Evolutionary conservation across 2,797 vertebrate genomes (phyloP), one percentile per base, ranked within the genome.

Genomic region (Adrianichthys oophorus): DNA sequence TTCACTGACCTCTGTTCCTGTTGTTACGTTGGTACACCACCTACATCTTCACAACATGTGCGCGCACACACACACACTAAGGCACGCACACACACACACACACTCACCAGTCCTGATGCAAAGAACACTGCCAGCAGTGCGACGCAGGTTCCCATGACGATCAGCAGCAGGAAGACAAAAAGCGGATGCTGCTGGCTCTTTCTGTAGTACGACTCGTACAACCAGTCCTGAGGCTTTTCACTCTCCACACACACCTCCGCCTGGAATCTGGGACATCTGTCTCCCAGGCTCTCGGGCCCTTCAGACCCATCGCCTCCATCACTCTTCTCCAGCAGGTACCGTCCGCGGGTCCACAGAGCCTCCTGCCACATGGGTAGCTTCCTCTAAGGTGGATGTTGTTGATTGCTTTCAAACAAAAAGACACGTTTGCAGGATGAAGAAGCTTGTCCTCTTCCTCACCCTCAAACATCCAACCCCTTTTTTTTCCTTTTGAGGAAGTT

Each of bases 161-260:
- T 98, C 79, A 98, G 94, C 85, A 98, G 93, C 88, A 98, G 90
- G 90, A 98, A 98, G 72, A 98, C 95, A 84, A 98, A 95, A 65
- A 98, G 94, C 52, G 97, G 97, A 92, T 98, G 96, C 93, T 98
- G 97, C 90, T 98, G 97, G 96, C 95, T 98, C 95, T 98, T 96
- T 76, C 96, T 91, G 89, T 96, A 98, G 92, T 98, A 97, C 54
- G 87, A 97, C 92, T 97, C 95, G 37, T 98, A 98, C 12, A 97
- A 93, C 95, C 96, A 97, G 94, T 97, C 96, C 80, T 94, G 94
- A 76, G 93, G 91, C 86, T 94, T 95, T 84, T 88, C 84, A 2
- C 48, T 80, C 48, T 82, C 84, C 18, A 68, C 52, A 23, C 64
- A 83, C 61, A 56, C 66, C 52, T 86, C 89, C 0, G 76, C 55